These are phyloP conservation scores for Catocala sponsa DNA, from an alignment of 2,888 invertebrate genomes.

Conservation along the genomic window DNA sequence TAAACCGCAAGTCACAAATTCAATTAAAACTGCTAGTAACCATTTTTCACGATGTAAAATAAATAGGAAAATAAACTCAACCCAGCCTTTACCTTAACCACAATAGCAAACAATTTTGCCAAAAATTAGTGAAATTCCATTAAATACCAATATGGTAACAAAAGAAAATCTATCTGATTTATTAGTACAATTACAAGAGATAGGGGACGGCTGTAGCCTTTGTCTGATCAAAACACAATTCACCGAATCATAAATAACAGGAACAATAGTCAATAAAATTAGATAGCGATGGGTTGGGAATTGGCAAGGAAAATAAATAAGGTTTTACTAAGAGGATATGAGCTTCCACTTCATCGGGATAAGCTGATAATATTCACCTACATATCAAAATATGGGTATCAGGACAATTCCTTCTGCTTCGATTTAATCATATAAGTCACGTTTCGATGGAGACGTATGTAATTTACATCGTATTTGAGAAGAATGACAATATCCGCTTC, in stretches of 20 bases:
- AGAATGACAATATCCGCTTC: slow-evolving; percentile 32
- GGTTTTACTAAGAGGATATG: slow-evolving; percentile 64
- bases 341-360: slow-evolving; percentile 62
- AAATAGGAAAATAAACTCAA: not conserved
- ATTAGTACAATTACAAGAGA: slow-evolving; percentile 78
- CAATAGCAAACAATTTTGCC: slow-evolving; percentile 8
- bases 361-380: slow-evolving; percentile 63
- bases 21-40: not conserved
- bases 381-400: slow-evolving; percentile 41
- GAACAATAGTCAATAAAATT: slow-evolving; percentile 85
- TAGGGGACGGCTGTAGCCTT: slow-evolving; percentile 71
- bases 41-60: not conserved
- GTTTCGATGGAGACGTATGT: slow-evolving; percentile 25
- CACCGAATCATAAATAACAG: slow-evolving; percentile 81
- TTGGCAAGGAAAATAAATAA: slow-evolving; percentile 73
- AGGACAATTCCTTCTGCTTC: slow-evolving; percentile 18
- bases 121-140: slow-evolving; percentile 23
- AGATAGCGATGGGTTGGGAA: slow-evolving; percentile 74
- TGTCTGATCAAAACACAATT: slow-evolving; percentile 82
- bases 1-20: not conserved
- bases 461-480: slow-evolving; percentile 41
- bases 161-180: slow-evolving; percentile 79
- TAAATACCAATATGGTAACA: slow-evolving; percentile 53
- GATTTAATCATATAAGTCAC: slow-evolving; percentile 15
- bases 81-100: slow-evolving; percentile 8